These are phyloP conservation scores for Mus minutoides DNA, from an alignment of 2,797 vertebrate genomes.

Conservation along the genomic window DNA sequence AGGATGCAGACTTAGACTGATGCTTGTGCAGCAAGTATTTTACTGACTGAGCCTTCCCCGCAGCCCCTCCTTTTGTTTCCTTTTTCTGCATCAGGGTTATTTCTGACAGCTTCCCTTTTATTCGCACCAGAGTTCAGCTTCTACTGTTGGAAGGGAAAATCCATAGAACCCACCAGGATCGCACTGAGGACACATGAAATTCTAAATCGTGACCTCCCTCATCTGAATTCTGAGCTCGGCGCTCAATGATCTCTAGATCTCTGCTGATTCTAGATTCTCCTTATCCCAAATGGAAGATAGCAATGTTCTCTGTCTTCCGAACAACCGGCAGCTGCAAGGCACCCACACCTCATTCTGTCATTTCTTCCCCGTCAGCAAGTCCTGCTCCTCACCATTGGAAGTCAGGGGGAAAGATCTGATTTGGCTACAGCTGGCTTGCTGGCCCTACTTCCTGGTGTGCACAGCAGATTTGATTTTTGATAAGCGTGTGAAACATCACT, in stretches of 20 bases:
- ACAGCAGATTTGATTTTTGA: conserved; percentile 66
- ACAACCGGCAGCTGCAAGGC: not conserved
- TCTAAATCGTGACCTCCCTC: not conserved
- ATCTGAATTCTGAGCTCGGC: not conserved
- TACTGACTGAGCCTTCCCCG: not conserved
- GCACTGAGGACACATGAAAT: not conserved
- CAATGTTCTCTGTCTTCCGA: not conserved
- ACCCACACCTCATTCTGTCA: not conserved
- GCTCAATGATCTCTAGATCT: not conserved
- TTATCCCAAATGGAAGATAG: not conserved
- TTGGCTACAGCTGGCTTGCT: conserved; percentile 66
- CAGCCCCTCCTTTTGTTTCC: not conserved
- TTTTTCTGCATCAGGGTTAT: not conserved
- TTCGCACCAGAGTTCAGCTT: not conserved
- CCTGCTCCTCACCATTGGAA: conserved; percentile 47
- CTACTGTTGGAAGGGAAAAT: not conserved
- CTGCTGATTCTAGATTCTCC: not conserved
- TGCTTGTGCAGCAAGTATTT: not conserved
- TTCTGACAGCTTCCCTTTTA: not conserved
- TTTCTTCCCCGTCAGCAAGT: conserved; percentile 58
- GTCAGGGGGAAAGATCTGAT: conserved; percentile 60
- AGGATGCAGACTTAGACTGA: not conserved
- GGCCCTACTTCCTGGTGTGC: conserved; percentile 41
- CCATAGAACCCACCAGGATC: not conserved
- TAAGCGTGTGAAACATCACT: conserved; percentile 43